phyloP scores from a whole-genome alignment of 2,113 vertebrate species.

The Dasyprocta punctata region DNA sequence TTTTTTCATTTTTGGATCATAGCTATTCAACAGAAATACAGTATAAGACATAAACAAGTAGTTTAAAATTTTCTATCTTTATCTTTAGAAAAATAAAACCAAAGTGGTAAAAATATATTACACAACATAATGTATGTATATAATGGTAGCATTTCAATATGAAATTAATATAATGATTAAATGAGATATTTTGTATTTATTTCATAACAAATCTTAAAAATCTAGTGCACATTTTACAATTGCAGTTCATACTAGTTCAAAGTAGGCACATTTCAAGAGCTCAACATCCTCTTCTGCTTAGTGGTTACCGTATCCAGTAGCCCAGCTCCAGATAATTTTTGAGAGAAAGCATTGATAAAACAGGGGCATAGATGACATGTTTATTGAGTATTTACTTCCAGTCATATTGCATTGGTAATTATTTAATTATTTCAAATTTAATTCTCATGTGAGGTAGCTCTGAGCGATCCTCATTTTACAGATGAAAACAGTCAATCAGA shows the following conservation, averaged over 20 bases:
- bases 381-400: not conserved
- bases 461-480: not conserved
- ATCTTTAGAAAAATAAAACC: not conserved
- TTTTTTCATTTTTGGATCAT: not conserved
- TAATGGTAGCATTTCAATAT: not conserved
- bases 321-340: not conserved
- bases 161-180: not conserved
- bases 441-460: not conserved
- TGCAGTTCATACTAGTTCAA: not conserved
- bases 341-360: not conserved
- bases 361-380: not conserved
- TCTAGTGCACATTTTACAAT: not conserved
- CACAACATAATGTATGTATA: not conserved
- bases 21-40: not conserved
- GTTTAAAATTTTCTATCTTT: not conserved
- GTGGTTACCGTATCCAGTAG: not conserved
- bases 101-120: not conserved
- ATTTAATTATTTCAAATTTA: conserved; percentile 18
- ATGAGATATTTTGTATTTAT: not conserved
- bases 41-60: not conserved
- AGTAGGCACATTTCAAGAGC: not conserved
- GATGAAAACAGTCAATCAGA: not conserved
- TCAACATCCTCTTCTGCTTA: not conserved
- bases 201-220: conserved; percentile 6
- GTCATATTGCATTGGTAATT: not conserved